Percentiles rank a stretch among this genome's conserved stretches.
These are phyloP conservation scores for Myiozetetes cayanensis DNA, from an alignment of 2,113 vertebrate genomes.

Conservation along the genomic window DNA sequence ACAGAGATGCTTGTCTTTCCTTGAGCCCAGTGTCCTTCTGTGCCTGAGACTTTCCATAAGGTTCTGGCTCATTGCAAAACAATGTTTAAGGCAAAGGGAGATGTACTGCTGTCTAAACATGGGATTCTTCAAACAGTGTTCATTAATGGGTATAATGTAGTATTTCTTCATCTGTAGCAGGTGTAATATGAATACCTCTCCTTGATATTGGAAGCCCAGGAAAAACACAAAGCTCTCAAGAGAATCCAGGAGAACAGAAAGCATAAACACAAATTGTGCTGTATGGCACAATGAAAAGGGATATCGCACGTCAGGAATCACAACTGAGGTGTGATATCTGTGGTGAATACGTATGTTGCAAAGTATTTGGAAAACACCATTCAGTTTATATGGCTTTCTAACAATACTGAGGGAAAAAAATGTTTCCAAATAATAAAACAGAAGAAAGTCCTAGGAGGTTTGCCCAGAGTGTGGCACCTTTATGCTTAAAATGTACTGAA, in stretches of 20 bases:
- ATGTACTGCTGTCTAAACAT: neutral
- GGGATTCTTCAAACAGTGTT: neutral
- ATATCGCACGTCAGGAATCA: neutral
- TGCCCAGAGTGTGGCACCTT: neutral
- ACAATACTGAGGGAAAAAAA: neutral
- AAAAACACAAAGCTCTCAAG: neutral
- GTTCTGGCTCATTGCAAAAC: neutral
- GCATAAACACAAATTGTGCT: neutral
- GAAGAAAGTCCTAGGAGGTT: neutral
- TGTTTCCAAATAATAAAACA: neutral
- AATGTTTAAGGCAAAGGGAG: neutral
- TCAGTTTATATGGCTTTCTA: neutral
- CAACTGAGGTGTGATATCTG: neutral
- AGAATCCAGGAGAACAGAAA: neutral
- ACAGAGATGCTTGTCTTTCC: neutral
- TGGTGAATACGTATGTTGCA: neutral
- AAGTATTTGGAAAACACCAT: neutral
- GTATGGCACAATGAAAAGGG: neutral
- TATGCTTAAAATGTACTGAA: neutral
- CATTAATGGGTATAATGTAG: neutral
- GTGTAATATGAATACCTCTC: neutral
- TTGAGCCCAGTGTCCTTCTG: neutral
- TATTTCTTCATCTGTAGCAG: neutral
- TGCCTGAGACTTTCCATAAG: neutral
- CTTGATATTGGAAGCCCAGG: neutral